Evolutionary conservation across 1,140 invertebrate species (phyloP), one percentile per base, ranked within the genome.

Genomic region (Lordiphosa mommai): DNA sequence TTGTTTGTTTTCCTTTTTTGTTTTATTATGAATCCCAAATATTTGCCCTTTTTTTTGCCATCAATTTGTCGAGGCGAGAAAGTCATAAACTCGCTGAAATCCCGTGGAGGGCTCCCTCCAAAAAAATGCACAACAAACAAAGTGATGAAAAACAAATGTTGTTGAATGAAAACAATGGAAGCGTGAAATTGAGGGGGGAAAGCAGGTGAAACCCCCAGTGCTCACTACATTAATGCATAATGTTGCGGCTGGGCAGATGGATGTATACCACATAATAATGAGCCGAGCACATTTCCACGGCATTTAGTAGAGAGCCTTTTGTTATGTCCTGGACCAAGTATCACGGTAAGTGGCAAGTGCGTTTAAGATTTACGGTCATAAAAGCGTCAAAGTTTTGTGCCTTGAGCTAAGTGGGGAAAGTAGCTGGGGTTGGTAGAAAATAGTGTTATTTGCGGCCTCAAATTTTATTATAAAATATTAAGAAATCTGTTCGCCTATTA

Each of bases 71-170:
- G 33, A 33, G 32, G 38, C 47, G 47, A 59, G 48, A 52, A 82
- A 76, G 76, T 61, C 71, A 71, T 80, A 82, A 80, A 80, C 65
- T 56, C 47, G 33, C 65, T 58, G 43, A 71, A 76, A 52, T 61
- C 60, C 70, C 56, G 57, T 80, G 66, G 33, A 51, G 56, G 61
- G 38, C 61, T 5, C 23, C 23, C 23, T 27, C 23, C 6, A 27
- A 27, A 27, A 73, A 66, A 70, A 70, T 79, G 65, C 65, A 69
- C 76, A 56, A 71, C 71, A 80, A 74, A 74, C 76, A 80, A 58
- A 84, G 76, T 82, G 77, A 84, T 82, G 76, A 82, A 84, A 82
- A 82, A 73, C 76, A 82, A 82, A 82, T 82, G 76, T 82, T 82
- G 71, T 82, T 71, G 51, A 49, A 64, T 27, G 23, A 27, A 76